phyloP scores from a whole-genome alignment of 1,140 invertebrate species.

The Aporrectodea caliginosa region DNA sequence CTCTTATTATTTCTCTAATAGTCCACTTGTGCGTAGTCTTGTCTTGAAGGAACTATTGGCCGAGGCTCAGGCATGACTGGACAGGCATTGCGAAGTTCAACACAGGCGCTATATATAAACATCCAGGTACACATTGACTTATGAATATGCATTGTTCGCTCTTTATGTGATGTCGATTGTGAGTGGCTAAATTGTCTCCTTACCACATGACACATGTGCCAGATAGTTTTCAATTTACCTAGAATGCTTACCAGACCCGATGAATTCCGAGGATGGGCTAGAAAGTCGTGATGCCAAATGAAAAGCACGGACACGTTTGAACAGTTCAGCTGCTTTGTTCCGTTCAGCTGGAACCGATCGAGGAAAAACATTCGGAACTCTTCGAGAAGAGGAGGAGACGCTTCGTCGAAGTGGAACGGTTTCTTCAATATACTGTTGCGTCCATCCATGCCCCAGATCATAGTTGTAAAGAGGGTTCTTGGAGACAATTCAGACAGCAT shows the following conservation, averaged over 20 bases:
- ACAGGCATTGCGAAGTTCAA: no score
- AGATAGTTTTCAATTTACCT: no score
- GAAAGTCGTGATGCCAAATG: constrained; percentile 46
- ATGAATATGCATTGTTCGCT: no score
- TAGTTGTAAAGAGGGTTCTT: constrained; percentile 34
- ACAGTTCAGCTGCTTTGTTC: constrained; percentile 38
- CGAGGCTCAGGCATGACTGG: no score
- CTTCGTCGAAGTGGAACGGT: constrained; percentile 34
- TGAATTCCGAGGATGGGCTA: constrained; percentile 47
- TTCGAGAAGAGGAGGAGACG: constrained; percentile 41
- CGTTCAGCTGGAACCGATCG: background rate
- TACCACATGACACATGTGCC: no score
- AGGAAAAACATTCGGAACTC: constrained; percentile 49
- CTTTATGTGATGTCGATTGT: no score
- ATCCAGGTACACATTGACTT: no score
- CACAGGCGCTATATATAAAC: no score
- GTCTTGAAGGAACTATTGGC: no score
- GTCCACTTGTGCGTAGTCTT: no score
- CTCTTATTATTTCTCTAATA: no score
- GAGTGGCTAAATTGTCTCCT: no score
- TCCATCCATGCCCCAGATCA: constrained; percentile 44
- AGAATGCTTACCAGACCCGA: constrained; percentile 32
- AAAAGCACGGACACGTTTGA: constrained; percentile 40
- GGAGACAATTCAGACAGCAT: constrained; percentile 29
- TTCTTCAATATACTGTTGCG: constrained; percentile 45